A percentile compares a stretch with the other conserved stretches of the same genome.
Evolutionary conservation across 23 tunicate genomes (phyloP).

Genomic region (Trididemnum clinides): DNA sequence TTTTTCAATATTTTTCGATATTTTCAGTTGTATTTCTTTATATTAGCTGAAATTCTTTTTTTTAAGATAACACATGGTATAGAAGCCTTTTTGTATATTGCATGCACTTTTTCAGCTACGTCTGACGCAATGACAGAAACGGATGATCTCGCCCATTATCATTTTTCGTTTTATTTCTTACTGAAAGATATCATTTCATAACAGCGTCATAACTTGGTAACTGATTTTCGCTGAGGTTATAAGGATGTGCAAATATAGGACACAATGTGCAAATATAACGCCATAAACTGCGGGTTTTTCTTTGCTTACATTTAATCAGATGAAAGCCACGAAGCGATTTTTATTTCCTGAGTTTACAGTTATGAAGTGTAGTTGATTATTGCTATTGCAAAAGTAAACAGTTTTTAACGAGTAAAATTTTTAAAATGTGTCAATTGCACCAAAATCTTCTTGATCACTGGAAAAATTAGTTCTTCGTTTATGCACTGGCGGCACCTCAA

Average conservation of each 20-base stretch:
- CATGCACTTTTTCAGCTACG: neutral
- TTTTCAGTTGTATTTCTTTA: neutral
- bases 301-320: too few relatives aligned
- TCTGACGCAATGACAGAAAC: slow-evolving; percentile 1
- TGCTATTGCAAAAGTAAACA: neutral
- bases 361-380: neutral
- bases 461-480: too few relatives aligned
- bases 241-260: neutral
- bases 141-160: neutral
- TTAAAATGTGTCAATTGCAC: neutral
- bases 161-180: neutral
- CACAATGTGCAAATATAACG: neutral
- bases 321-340: neutral
- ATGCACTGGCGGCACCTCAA: too few relatives aligned
- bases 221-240: neutral
- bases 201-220: neutral
- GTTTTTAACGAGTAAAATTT: neutral
- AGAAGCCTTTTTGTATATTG: neutral
- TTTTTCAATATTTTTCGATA: neutral
- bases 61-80: neutral
- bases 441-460: neutral
- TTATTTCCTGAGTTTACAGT: neutral
- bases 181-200: neutral
- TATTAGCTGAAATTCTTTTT: neutral
- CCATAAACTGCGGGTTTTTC: too few relatives aligned